phyloP scores from a whole-genome alignment of 1,140 invertebrate genomes.

The Cyphomyrmex costatus region DNA sequence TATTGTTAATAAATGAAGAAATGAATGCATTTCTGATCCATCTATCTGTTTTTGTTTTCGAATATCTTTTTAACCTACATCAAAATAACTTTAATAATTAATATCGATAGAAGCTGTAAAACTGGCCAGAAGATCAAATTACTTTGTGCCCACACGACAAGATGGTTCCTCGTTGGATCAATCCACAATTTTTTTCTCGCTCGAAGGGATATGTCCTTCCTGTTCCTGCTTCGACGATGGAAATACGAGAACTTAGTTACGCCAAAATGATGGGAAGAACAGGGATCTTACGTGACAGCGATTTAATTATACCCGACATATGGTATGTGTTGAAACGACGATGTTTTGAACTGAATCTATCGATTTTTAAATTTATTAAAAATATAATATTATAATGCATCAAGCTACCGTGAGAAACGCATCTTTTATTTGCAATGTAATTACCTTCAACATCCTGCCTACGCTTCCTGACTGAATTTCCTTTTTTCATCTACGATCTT shows the following conservation, averaged over 20 bases:
- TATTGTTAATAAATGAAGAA: background rate
- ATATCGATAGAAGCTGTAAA: conserved; percentile 40
- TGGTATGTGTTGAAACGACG: conserved; percentile 16
- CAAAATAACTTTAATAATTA: conserved; percentile 28
- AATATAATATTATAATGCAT: conserved; percentile 64
- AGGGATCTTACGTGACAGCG: conserved; percentile 39
- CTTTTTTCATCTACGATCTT: conserved; percentile 51
- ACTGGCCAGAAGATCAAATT: conserved; percentile 35
- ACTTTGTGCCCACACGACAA: conserved; percentile 46
- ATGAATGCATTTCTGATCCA: background rate
- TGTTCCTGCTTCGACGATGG: conserved; percentile 60
- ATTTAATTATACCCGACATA: conserved; percentile 63
- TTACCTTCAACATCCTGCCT: conserved; percentile 65
- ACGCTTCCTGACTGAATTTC: conserved; percentile 43
- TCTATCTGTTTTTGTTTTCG: background rate
- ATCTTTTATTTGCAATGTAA: conserved; percentile 72
- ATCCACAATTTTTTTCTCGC: conserved; percentile 27
- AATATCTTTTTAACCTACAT: background rate
- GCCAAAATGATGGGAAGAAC: conserved; percentile 30
- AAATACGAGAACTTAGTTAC: conserved; percentile 62
- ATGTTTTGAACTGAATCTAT: background rate
- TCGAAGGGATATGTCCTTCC: conserved; percentile 61
- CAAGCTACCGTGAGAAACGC: conserved; percentile 60
- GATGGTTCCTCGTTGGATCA: background rate
- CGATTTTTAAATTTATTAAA: background rate